Evolutionary conservation across 2,113 vertebrate species (phyloP).

Genomic region (Nerophis ophidion): DNA sequence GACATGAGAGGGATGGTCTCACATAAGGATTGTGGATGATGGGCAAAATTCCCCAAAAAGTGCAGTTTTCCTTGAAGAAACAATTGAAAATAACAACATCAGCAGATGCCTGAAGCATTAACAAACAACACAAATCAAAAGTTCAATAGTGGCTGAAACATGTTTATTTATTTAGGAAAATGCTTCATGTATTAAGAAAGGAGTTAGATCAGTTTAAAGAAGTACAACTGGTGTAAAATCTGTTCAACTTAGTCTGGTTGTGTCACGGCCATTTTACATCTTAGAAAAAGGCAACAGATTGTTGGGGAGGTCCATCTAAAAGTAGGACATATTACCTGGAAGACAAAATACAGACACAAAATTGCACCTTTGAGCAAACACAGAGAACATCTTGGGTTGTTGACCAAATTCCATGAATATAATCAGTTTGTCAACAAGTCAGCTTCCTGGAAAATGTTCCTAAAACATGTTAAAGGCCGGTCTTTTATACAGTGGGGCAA

Average conservation of each 20-base stretch:
- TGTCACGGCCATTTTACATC: constrained; percentile 50
- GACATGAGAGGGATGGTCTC: too few species aligned
- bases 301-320: constrained; percentile 70
- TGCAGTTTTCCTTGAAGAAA: too few species aligned
- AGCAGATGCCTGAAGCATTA: constrained; percentile 6
- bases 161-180: constrained; percentile 64
- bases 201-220: constrained; percentile 45
- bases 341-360: constrained; percentile 64
- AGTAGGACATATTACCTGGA: constrained; percentile 75
- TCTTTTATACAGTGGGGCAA: too few species aligned
- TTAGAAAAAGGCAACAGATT: constrained; percentile 42
- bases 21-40: too few species aligned
- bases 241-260: constrained; percentile 50
- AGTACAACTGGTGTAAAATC: constrained; percentile 51
- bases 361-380: constrained; percentile 53
- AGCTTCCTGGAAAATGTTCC: background rate
- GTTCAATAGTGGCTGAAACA: constrained; percentile 44
- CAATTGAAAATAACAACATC: background rate
- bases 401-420: constrained; percentile 19
- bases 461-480: background rate
- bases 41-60: too few species aligned
- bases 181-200: constrained; percentile 37
- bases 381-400: constrained; percentile 27
- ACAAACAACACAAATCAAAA: constrained; percentile 59
- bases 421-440: constrained; percentile 2